Conservation (phyloP, 2,888 invertebrate genomes). For the Fragum sueziense region DNA sequence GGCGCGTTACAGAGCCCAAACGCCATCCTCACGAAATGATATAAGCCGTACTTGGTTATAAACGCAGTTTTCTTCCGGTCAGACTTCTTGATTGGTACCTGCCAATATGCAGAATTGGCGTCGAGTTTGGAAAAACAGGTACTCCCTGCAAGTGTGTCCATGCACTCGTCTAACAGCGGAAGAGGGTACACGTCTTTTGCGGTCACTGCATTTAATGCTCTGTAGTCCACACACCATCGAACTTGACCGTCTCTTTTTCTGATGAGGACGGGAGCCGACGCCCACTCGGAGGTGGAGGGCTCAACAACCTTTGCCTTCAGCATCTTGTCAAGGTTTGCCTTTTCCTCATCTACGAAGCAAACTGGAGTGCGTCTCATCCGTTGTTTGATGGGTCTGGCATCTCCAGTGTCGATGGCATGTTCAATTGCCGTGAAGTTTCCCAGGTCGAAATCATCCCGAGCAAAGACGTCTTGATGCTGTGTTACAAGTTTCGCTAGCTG, state of each 20-base stretch:
- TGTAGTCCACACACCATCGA: constrained; percentile 41
- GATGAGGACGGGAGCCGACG: constrained; percentile 31
- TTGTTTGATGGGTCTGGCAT: constrained; percentile 38
- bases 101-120: constrained; percentile 52
- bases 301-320: constrained; percentile 46
- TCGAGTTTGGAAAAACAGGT: constrained; percentile 47
- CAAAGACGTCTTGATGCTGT: constrained; percentile 40
- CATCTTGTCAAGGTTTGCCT: constrained; percentile 36
- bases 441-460: constrained; percentile 38
- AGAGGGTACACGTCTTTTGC: constrained; percentile 42
- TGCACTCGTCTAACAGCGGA: constrained; percentile 41
- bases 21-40: constrained; percentile 53
- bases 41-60: constrained; percentile 54
- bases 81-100: constrained; percentile 32
- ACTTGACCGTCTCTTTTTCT: constrained; percentile 11
- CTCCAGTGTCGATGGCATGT: constrained; percentile 35
- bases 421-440: constrained; percentile 25
- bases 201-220: constrained; percentile 33
- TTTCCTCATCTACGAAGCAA: constrained; percentile 39
- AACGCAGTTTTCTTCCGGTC: constrained; percentile 58
- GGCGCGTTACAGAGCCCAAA: constrained; percentile 61
- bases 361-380: constrained; percentile 44
- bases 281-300: constrained; percentile 47
- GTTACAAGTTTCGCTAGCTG: not conserved
- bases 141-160: constrained; percentile 44